Conservation (phyloP, 2,888 invertebrate species). For the Perizoma flavofasciatum region DNA sequence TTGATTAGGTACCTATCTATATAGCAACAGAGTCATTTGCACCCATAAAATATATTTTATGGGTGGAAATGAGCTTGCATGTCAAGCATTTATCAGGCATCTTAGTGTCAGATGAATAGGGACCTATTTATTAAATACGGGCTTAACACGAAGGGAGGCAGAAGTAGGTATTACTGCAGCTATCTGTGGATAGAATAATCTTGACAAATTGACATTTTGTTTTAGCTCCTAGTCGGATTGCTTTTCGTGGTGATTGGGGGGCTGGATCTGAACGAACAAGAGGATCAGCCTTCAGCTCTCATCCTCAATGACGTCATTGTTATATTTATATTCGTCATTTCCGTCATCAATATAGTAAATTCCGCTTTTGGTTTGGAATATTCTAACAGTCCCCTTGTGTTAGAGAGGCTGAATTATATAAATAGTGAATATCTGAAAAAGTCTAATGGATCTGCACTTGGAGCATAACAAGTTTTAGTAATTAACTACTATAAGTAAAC, state of each 20-base stretch:
- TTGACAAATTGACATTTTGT: slow-evolving; percentile 53
- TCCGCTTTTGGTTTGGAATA: slow-evolving; percentile 94
- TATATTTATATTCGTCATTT: slow-evolving; percentile 91
- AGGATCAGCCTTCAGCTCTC: slow-evolving; percentile 89
- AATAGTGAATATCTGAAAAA: slow-evolving; percentile 69
- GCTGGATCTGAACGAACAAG: slow-evolving; percentile 90
- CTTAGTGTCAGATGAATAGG: too few species aligned
- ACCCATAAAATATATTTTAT: too few species aligned
- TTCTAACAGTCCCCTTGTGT: slow-evolving; percentile 85
- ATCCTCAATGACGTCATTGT: slow-evolving; percentile 92
- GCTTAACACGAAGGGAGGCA: too few species aligned
- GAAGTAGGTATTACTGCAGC: not conserved
- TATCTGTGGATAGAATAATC: not conserved
- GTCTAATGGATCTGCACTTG: slow-evolving; percentile 47
- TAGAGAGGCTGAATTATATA: slow-evolving; percentile 72
- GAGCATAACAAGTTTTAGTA: slow-evolving; percentile 20
- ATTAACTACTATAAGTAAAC: too few species aligned
- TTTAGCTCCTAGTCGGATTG: slow-evolving; percentile 92
- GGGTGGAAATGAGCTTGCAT: too few species aligned
- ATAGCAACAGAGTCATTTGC: too few species aligned
- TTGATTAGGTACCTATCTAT: too few species aligned
- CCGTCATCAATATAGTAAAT: slow-evolving; percentile 91
- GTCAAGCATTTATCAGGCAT: too few species aligned
- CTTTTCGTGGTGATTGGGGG: slow-evolving; percentile 93
- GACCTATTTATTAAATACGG: too few species aligned